phyloP scores from a whole-genome alignment of 2,113 vertebrate genomes.

The Cacatua alba region DNA sequence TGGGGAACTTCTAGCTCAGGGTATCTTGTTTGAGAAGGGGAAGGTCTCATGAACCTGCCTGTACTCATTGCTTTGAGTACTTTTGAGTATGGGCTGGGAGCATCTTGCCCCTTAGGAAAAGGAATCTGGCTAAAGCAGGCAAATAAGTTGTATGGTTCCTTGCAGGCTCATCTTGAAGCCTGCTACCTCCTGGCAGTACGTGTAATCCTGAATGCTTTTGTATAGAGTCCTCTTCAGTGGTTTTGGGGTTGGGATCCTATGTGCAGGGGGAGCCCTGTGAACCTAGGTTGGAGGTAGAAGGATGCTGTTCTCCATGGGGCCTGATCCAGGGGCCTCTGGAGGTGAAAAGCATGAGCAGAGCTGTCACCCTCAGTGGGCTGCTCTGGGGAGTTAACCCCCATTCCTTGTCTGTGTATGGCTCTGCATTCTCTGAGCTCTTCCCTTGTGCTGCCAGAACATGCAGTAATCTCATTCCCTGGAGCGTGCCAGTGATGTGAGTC shows the following conservation, averaged over 20 bases:
- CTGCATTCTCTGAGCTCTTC: not conserved
- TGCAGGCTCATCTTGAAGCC: not conserved
- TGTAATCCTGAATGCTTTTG: not conserved
- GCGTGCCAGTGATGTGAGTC: not conserved
- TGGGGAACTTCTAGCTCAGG: not conserved
- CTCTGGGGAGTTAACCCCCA: not conserved
- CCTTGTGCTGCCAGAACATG: not conserved
- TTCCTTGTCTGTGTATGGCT: not conserved
- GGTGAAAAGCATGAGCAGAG: not conserved
- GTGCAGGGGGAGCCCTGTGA: not conserved
- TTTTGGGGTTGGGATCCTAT: not conserved
- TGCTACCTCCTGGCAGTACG: rapidly evolving
- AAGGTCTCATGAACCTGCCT: not conserved
- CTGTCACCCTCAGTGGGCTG: rapidly evolving
- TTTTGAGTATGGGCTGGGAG: not conserved
- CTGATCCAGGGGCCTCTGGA: not conserved
- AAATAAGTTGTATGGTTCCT: no score
- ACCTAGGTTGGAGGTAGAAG: not conserved
- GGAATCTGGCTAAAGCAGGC: not conserved
- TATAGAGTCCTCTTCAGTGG: no score
- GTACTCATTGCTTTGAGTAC: not conserved
- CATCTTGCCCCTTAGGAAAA: not conserved
- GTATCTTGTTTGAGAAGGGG: not conserved
- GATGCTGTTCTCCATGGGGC: not conserved
- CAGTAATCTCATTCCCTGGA: not conserved